These are phyloP conservation scores for Agelastica alni DNA, from an alignment of 2,888 invertebrate genomes.

Conservation along the genomic window DNA sequence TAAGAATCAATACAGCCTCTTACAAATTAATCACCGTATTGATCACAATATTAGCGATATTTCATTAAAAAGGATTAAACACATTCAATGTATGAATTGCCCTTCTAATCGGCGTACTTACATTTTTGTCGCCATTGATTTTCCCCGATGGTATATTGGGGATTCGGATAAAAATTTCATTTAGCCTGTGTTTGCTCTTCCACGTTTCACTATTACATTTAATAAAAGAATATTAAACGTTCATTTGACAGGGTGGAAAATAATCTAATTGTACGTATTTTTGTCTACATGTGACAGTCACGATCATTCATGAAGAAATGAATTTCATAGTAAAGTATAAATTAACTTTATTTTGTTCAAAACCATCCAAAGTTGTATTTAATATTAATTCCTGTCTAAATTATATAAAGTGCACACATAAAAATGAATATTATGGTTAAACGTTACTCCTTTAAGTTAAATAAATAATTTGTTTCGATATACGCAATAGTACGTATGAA, in stretches of 20 bases:
- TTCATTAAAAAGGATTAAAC: conserved; percentile 53
- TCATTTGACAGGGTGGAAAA: conserved; percentile 25
- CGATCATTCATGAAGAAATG: background rate
- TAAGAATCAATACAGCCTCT: no score
- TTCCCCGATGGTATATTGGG: conserved; percentile 30
- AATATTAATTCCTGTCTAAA: no score
- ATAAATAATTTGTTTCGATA: no score
- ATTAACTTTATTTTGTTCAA: no score
- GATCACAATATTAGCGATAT: conserved; percentile 36
- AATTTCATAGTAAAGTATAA: no score
- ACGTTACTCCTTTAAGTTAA: no score
- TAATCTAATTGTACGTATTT: conserved; percentile 19
- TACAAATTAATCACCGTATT: no score
- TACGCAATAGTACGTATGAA: no score
- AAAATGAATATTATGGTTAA: no score
- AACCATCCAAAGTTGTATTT: no score
- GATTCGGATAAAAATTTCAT: conserved; percentile 31
- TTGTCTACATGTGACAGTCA: background rate
- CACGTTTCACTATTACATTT: conserved; percentile 26
- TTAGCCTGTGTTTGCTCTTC: conserved; percentile 22
- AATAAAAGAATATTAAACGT: conserved; percentile 28
- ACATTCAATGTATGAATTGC: conserved; percentile 43
- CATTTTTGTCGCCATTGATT: conserved; percentile 26
- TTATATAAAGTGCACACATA: no score
- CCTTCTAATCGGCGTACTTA: conserved; percentile 35